These are phyloP conservation scores for Lordiphosa stackelbergi DNA, from an alignment of 1,140 invertebrate genomes.

Conservation along the genomic window DNA sequence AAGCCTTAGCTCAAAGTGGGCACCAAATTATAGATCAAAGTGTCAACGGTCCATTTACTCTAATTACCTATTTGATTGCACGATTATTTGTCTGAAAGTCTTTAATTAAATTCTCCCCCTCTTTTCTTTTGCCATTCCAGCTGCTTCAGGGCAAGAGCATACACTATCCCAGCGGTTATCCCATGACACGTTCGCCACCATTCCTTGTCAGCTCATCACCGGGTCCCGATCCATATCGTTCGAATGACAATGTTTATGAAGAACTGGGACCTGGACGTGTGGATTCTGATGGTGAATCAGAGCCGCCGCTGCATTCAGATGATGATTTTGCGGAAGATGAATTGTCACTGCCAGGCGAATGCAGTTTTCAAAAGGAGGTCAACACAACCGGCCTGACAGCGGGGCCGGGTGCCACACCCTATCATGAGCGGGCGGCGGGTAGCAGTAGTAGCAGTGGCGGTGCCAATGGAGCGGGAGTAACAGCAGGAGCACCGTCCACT, in stretches of 20 bases:
- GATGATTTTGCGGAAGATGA: constrained; percentile 85
- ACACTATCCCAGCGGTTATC: constrained; percentile 79
- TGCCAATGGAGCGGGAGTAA: constrained; percentile 1
- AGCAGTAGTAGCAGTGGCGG: constrained; percentile 8
- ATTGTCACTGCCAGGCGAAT: constrained; percentile 80
- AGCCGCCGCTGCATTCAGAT: constrained; percentile 81
- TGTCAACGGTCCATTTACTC: too few species aligned
- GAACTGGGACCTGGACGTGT: constrained; percentile 79
- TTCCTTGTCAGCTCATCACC: constrained; percentile 84
- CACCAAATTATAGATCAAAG: too few species aligned
- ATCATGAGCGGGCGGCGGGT: constrained; percentile 73
- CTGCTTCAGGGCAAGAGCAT: constrained; percentile 84
- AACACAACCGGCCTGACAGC: constrained; percentile 26
- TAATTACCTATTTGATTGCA: too few species aligned
- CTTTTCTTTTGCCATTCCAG: constrained; percentile 77
- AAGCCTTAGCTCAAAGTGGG: too few species aligned
- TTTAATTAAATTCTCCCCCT: constrained; percentile 1
- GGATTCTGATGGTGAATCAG: constrained; percentile 82
- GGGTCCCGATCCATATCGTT: constrained; percentile 83
- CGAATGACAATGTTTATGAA: constrained; percentile 85
- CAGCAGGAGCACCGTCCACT: constrained; percentile 36
- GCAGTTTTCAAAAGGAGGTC: constrained; percentile 77
- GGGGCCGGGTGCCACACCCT: constrained; percentile 76
- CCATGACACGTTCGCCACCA: constrained; percentile 79
- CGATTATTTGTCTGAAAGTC: too few species aligned